phyloP scores from a whole-genome alignment of 2,113 vertebrate species.

The Ariopsis seemanni region DNA sequence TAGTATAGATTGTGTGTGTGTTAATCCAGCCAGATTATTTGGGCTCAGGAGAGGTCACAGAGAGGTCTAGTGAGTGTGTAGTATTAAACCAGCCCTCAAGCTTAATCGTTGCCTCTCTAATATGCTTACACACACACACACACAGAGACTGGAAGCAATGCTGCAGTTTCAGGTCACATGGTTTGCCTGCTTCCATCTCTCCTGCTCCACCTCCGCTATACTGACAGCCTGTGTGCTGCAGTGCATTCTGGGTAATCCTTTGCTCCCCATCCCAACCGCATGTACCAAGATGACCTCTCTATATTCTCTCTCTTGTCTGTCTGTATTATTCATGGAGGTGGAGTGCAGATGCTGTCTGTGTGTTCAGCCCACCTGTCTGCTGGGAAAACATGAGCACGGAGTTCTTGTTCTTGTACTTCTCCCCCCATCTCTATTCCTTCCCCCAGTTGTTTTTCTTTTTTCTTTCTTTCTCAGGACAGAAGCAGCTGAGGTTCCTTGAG shows the following conservation, averaged over 20 bases:
- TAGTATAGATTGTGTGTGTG: neutral
- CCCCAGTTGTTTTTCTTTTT: neutral
- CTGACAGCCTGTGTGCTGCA: slow-evolving; percentile 74
- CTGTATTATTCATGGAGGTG: slow-evolving; percentile 54
- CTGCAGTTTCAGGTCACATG: slow-evolving; percentile 18
- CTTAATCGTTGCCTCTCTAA: neutral
- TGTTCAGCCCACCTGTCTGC: slow-evolving; percentile 8
- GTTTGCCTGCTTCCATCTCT: neutral
- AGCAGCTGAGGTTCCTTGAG: neutral
- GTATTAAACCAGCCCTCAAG: neutral
- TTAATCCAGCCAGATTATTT: slow-evolving; percentile 16
- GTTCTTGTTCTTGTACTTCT: neutral
- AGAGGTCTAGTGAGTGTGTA: slow-evolving; percentile 19
- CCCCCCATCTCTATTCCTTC: neutral
- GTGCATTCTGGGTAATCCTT: slow-evolving; percentile 68
- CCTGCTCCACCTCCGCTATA: slow-evolving; percentile 70
- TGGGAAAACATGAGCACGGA: neutral
- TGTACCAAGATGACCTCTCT: slow-evolving; percentile 73
- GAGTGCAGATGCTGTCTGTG: slow-evolving; percentile 11
- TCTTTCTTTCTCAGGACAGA: neutral
- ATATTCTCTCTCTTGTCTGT: slow-evolving; percentile 44
- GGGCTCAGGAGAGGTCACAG: neutral
- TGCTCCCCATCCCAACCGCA: slow-evolving; percentile 67
- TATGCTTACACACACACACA: neutral
- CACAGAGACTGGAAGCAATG: neutral